Evolutionary conservation across 1,140 invertebrate species (phyloP).

Genomic region (Platyscapa corneri): DNA sequence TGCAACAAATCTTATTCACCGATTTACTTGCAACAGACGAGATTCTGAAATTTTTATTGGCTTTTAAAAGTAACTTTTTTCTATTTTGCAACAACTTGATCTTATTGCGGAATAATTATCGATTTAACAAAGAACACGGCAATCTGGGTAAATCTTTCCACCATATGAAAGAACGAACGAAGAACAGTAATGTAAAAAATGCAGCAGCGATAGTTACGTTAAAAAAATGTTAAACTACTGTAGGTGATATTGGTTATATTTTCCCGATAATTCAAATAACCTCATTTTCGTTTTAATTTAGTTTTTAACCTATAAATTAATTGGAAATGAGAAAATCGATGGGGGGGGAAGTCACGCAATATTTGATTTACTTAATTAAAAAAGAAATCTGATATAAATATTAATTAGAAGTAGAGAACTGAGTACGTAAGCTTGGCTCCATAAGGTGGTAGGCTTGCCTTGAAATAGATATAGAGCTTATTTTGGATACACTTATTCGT

Average conservation of each 20-base stretch:
- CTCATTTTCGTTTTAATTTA: neutral
- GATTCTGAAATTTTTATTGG: too few species aligned
- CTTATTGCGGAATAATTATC: neutral
- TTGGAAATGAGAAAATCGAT: neutral
- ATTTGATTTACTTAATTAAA: neutral
- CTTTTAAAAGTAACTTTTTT: neutral
- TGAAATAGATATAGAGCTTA: slow-evolving; percentile 67
- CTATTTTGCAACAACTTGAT: neutral
- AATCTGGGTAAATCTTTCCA: neutral
- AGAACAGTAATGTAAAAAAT: too few species aligned
- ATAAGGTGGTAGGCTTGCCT: slow-evolving; percentile 51
- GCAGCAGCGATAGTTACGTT: too few species aligned
- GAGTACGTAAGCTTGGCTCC: too few species aligned
- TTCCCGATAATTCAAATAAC: too few species aligned
- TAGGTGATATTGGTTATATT: too few species aligned
- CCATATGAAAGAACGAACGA: too few species aligned
- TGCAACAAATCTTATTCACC: neutral
- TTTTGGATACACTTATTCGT: slow-evolving; percentile 64
- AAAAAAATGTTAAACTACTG: too few species aligned
- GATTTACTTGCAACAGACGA: too few species aligned
- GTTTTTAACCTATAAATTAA: neutral
- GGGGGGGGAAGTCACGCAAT: neutral
- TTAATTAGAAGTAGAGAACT: neutral
- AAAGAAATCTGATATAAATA: too few species aligned
- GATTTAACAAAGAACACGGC: neutral